A percentile compares a stretch with the other conserved stretches of the same genome.
These are phyloP conservation scores for Ondatra zibethicus DNA, from an alignment of 2,113 vertebrate genomes.

Conservation along the genomic window DNA sequence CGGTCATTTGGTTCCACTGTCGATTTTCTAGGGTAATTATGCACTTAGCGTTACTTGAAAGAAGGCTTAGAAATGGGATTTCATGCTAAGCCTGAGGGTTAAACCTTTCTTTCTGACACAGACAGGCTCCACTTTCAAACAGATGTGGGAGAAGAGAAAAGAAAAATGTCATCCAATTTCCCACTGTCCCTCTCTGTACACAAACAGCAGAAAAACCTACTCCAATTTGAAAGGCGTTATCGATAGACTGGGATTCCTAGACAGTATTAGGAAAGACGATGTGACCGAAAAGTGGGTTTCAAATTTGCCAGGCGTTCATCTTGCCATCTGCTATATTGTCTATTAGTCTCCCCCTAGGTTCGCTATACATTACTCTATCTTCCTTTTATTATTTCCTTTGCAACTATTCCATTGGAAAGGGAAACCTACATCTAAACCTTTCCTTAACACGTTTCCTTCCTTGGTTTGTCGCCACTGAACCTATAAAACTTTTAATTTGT, in stretches of 20 bases:
- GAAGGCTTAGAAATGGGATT: slow-evolving; percentile 57
- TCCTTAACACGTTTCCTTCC: background rate
- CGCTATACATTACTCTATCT: background rate
- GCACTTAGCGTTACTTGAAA: slow-evolving; percentile 66
- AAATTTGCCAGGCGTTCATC: background rate
- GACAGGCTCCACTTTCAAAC: background rate
- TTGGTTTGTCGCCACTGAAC: background rate
- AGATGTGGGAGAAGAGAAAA: background rate
- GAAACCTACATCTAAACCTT: background rate
- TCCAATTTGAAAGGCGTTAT: background rate
- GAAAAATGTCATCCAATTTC: background rate
- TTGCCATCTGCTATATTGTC: background rate
- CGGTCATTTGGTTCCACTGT: slow-evolving; percentile 45
- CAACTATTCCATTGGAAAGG: background rate
- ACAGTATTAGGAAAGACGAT: background rate
- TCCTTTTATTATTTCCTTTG: background rate
- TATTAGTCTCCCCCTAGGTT: background rate
- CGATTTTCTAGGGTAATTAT: slow-evolving; percentile 59
- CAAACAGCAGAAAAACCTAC: background rate
- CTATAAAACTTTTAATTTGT: background rate
- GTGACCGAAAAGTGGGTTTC: background rate
- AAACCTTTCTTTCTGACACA: slow-evolving; percentile 43
- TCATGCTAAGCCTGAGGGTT: slow-evolving; percentile 1
- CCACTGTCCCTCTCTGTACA: background rate
- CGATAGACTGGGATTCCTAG: background rate